A percentile compares a stretch with the other conserved stretches of the same genome.
These are phyloP conservation scores for Scrobipalpa costella DNA, from an alignment of 2,888 invertebrate species.

Conservation along the genomic window DNA sequence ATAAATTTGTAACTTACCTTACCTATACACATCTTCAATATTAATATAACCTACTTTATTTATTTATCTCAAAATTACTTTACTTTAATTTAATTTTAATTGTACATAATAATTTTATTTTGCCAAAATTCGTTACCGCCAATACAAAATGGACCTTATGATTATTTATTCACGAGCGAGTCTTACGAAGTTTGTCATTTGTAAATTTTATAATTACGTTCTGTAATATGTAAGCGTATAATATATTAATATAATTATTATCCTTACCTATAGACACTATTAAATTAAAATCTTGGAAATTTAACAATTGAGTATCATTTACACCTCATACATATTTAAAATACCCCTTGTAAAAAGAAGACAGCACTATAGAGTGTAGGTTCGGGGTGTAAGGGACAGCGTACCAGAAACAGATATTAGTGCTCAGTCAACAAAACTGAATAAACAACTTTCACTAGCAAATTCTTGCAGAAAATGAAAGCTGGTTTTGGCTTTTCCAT, in stretches of 20 bases:
- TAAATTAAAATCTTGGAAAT: conserved; percentile 58
- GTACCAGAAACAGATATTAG: too few species aligned
- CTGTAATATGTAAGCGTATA: conserved; percentile 77
- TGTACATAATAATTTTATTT: conserved; percentile 25
- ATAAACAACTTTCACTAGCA: too few species aligned
- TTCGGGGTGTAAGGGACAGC: too few species aligned
- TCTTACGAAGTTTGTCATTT: conserved; percentile 61
- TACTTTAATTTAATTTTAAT: conserved; percentile 69
- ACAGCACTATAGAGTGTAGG: too few species aligned
- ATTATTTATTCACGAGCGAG: conserved; percentile 55
- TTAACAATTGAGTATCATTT: conserved; percentile 11
- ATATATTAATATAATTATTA: conserved; percentile 68
- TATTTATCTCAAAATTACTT: conserved; percentile 34
- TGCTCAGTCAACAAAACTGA: too few species aligned
- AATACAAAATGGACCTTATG: conserved; percentile 42
- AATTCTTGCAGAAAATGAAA: too few species aligned
- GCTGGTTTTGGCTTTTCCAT: too few species aligned
- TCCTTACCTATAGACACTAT: conserved; percentile 61
- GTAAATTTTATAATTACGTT: conserved; percentile 79
- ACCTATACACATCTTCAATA: not conserved
- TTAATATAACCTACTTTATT: conserved; percentile 30
- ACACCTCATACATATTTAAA: not conserved
- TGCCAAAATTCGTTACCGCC: conserved; percentile 65
- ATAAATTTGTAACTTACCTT: conserved; percentile 35
- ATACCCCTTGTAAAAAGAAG: too few species aligned